Evolutionary conservation across 2,888 invertebrate genomes (phyloP), one percentile per base, ranked within the genome.

Genomic region (Andrena flavipes): DNA sequence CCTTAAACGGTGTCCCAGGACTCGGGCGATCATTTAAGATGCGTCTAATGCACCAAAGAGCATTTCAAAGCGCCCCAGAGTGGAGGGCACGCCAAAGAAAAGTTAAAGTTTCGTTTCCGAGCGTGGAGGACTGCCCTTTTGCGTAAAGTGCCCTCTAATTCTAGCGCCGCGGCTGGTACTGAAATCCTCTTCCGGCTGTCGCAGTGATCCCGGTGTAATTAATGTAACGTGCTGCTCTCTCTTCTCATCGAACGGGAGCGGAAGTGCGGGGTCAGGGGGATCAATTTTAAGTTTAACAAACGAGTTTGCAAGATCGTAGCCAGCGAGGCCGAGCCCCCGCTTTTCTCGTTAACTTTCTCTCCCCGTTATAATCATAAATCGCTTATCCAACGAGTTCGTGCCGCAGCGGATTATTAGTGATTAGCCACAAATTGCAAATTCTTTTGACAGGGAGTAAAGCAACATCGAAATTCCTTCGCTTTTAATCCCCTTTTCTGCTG

Each of bases 201-300:
- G 62, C 78, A 63, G 60, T 67, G 78, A 77, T 86, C 67, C 49
- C 54, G 74, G 20, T 48, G 71, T 84, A 86, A 86, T 86, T 86
- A 84, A 82, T 86, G 84, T 84, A 81, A 82, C 86, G 62, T 71
- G 70, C 63, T 54, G 30, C 63, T 63, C 54, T 56, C 59, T 59
- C 59, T 59, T 42, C 68, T 30, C 80, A 82, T 91, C 80, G 84
- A 88, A 87, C 60, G 51, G 59, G 56, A 3, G 51, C 56, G n/a
- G 16, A 13, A 67, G 30, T 23, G 54, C 54, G 23, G 26, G 8
- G 30, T 30, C 7, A 68, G 82, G 71, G 87, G 86, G 91, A 92
- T 92, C 90, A 91, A 91, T 91, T 92, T 91, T 90, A 91, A 92
- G 89, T 92, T 91, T 87, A 90, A 90, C 90, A 91, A 91, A 92